Evolutionary conservation across 2,888 invertebrate species (phyloP).

Genomic region (Quadroppia sp.): DNA sequence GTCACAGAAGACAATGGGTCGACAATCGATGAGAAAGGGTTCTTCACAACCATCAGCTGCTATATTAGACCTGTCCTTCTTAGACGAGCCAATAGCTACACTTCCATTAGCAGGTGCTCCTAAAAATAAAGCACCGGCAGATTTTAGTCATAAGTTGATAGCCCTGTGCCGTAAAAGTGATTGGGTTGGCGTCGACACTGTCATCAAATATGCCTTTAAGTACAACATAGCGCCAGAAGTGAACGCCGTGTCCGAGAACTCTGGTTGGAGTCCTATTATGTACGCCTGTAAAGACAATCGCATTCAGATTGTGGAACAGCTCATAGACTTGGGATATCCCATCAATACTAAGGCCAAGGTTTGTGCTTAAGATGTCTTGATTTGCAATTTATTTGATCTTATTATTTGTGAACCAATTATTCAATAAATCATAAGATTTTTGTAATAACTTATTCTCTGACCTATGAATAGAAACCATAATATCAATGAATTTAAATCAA

Average conservation of each 20-base stretch:
- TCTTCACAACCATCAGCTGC: conserved; percentile 21
- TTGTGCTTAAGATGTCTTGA: conserved; percentile 55
- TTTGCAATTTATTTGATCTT: not conserved
- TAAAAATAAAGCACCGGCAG: conserved; percentile 33
- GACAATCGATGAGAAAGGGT: not conserved
- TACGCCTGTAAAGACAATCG: conserved; percentile 92
- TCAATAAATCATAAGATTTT: no score
- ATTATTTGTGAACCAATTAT: not conserved
- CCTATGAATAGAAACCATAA: no score
- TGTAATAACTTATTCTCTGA: no score
- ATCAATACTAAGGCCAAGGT: conserved; percentile 87
- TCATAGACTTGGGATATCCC: conserved; percentile 87
- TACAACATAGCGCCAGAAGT: conserved; percentile 37
- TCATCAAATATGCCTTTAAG: conserved; percentile 46
- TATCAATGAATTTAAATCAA: no score
- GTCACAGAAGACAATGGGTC: not conserved
- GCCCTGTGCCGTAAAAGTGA: conserved; percentile 44
- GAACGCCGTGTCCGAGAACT: conserved; percentile 36
- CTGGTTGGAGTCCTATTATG: conserved; percentile 83
- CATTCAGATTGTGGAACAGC: conserved; percentile 79
- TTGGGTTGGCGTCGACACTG: conserved; percentile 47
- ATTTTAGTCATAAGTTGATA: conserved; percentile 41
- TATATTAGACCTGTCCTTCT: not conserved
- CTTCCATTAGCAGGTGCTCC: not conserved
- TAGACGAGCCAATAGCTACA: conserved; percentile 10